A percentile compares a stretch with the other conserved stretches of the same genome.
Conservation (phyloP, 2,888 invertebrate genomes). For the Ophioninae sp. region DNA sequence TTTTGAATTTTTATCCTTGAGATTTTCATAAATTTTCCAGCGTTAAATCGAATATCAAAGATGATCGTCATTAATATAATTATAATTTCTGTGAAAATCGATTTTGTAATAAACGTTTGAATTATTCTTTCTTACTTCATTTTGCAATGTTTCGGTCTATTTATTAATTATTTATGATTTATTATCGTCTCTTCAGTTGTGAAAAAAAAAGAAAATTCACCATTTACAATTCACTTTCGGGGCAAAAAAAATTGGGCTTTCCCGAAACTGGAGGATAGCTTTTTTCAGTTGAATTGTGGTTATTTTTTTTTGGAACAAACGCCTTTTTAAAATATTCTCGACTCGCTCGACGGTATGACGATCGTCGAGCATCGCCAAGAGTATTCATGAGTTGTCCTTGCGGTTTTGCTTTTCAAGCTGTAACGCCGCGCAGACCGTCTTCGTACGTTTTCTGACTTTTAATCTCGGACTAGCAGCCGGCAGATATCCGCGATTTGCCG, state of each 20-base stretch:
- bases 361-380: slow-evolving; percentile 31
- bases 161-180: neutral
- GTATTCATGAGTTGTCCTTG: slow-evolving; percentile 52
- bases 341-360: slow-evolving; percentile 41
- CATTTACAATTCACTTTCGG: neutral
- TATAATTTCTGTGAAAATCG: neutral
- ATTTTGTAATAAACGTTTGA: too few species aligned
- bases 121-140: neutral
- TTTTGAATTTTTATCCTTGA: too few species aligned
- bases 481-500: slow-evolving; percentile 42
- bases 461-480: slow-evolving; percentile 29
- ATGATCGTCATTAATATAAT: neutral
- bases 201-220: neutral
- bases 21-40: too few species aligned
- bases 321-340: slow-evolving; percentile 40
- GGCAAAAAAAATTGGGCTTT: neutral
- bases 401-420: slow-evolving; percentile 53
- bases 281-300: slow-evolving; percentile 35
- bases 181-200: neutral
- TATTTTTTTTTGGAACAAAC: slow-evolving; percentile 19
- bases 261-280: neutral
- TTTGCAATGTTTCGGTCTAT: neutral
- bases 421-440: slow-evolving; percentile 30
- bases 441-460: slow-evolving; percentile 50
- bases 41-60: too few species aligned